Conservation (phyloP, 2,888 invertebrate genomes). For the Incurvaria masculella region DNA sequence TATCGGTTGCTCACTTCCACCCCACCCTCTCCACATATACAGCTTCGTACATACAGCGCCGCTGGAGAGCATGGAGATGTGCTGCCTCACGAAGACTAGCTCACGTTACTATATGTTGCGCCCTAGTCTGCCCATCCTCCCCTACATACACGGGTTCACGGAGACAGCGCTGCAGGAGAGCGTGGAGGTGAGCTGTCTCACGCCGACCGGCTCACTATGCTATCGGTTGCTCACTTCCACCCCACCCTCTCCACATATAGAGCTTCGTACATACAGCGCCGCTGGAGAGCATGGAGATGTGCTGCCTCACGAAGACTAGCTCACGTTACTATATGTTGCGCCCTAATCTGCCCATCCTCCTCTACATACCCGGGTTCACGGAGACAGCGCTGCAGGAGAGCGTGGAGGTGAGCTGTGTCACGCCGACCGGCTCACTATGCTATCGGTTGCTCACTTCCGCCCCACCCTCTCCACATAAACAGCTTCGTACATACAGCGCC, state of each 20-base stretch:
- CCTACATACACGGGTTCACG: slow-evolving; percentile 60
- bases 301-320: background rate
- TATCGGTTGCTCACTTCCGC: slow-evolving; percentile 9
- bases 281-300: background rate
- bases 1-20: slow-evolving; percentile 10
- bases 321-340: background rate
- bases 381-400: slow-evolving; percentile 58
- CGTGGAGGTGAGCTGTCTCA: slow-evolving; percentile 35
- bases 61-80: background rate
- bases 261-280: slow-evolving; percentile 1
- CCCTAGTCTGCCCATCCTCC: slow-evolving; percentile 53
- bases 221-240: slow-evolving; percentile 11
- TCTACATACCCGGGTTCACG: slow-evolving; percentile 60
- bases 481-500: slow-evolving; percentile 1
- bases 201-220: slow-evolving; percentile 10
- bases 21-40: slow-evolving; percentile 2
- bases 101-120: background rate
- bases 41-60: slow-evolving; percentile 1
- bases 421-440: slow-evolving; percentile 10
- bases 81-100: background rate
- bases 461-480: slow-evolving; percentile 2
- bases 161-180: slow-evolving; percentile 58
- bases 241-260: slow-evolving; percentile 1
- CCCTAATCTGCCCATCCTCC: slow-evolving; percentile 53
- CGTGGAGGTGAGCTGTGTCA: slow-evolving; percentile 34